Base-by-base conservation (phyloP, 2,888 invertebrate genomes). In the Syrista parreyssii region DNA sequence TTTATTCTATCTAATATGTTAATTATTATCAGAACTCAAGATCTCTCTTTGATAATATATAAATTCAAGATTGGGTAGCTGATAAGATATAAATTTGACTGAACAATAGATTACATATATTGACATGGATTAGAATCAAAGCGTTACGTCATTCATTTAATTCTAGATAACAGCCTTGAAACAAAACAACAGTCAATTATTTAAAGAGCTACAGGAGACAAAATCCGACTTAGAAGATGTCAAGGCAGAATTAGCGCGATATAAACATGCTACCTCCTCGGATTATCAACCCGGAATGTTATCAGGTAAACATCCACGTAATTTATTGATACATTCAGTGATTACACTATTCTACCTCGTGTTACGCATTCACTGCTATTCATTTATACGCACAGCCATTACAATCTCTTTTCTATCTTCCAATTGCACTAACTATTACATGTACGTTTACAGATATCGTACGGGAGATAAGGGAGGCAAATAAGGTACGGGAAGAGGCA, bases 141-240 rank as follows among this genome's bases (percentile, higher is more conserved):
- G 31, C 23, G 1, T 71, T 33, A 33, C 71, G 3, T 71, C 32
- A 33, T 12, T 71, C 30, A 33, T 71, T 23, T 71, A n/a, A 77
- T 85, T 84, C 4, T 75, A 91, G 91, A 90, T 91, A 87, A 91
- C 90, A 36, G 86, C 94, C 77, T 89, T 96, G 84, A 96, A 95
- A 88, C 94, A 95, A 84, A 93, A 94, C 78, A 96, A 96, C 91
- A 94, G 95, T 84, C 95, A 95, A 92, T 93, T 96, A 88, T 95
- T 94, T 87, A 94, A 95, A 89, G 96, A 96, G 89, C 93, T 96
- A 85, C 94, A 94, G 87, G 95, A 96, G 86, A 94, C 96, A 79
- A 95, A 94, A 93, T 94, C 95, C 93, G 92, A 93, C 84, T 84
- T 93, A 78, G 90, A 89, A 77, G 86, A 80, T 73, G 84, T 91